Evolutionary conservation across 2,797 vertebrate species (phyloP), one percentile per base, ranked within the genome.

Genomic region (Triplophysa bombifrons): DNA sequence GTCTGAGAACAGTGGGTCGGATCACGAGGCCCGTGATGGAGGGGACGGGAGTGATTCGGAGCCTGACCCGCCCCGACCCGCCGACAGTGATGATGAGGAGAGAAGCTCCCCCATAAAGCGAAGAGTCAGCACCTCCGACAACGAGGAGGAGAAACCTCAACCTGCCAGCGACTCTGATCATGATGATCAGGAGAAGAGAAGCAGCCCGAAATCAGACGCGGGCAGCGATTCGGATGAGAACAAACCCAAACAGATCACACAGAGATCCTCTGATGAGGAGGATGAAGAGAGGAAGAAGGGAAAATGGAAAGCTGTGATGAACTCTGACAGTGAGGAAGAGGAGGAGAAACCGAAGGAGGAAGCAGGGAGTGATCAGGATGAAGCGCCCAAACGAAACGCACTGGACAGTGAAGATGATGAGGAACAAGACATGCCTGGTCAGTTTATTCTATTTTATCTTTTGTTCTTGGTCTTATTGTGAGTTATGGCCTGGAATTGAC

Each of bases 371-470:
- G 95, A 94, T 76, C 82, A 94, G 71, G 91, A 93, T 0, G 91
- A 91, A 46, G 90, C 78, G 68, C 86, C 86, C 8, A 91, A 91
- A 81, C 92, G 85, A 81, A 87, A 72, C 20, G 87, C 90, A 78
- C 75, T 90, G 78, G 88, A 91, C 0, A 93, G 95, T 79, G 96
- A 95, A 3, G 95, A 96, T 25, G 95, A 96, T 1, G 95, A 96
- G 16, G 95, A 95, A 0, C 94, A 95, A 0, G 94, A 95, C 44
- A 95, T 93, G 80, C 92, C 93, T 87, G 93, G 93, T 94, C 88
- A 6, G 27, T 17, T 80, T 41, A 20, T 44, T 55, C 20, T 3
- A 55, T n/a, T 9, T 17, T 25, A 13, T 14, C 20, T 4, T 58
- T 25, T 9, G 19, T n/a, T 50, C 3, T 50, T 14, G 48, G 13